A percentile compares a stretch with the other conserved stretches of the same genome.
phyloP scores from a whole-genome alignment of 1,140 invertebrate genomes.

The Cherax quadricarinatus region DNA sequence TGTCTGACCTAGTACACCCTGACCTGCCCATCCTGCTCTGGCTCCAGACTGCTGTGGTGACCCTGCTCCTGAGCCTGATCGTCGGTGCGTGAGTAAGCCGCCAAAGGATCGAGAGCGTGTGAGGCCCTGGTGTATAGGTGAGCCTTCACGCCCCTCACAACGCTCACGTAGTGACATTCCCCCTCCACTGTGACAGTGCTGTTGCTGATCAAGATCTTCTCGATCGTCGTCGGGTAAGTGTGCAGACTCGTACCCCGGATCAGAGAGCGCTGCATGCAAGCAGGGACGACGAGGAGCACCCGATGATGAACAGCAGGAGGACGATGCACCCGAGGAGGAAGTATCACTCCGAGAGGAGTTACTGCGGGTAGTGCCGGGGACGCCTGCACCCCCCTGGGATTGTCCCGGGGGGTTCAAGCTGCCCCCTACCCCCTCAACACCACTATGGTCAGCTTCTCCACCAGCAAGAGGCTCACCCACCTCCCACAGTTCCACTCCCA shows the following conservation, averaged over 20 bases:
- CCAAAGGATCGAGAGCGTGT: slow-evolving; percentile 66
- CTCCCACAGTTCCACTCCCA: slow-evolving; percentile 72
- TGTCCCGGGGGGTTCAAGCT: slow-evolving; percentile 52
- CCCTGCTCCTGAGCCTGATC: slow-evolving; percentile 55
- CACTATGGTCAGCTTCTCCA: slow-evolving; percentile 41
- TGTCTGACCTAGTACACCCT: slow-evolving; percentile 68
- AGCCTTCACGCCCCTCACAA: slow-evolving; percentile 59
- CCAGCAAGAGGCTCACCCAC: slow-evolving; percentile 63
- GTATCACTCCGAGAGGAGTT: slow-evolving; percentile 54
- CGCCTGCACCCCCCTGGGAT: slow-evolving; percentile 54
- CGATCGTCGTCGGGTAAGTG: slow-evolving; percentile 60
- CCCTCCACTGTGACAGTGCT: slow-evolving; percentile 45
- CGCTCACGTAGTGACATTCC: slow-evolving; percentile 67
- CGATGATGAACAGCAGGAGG: slow-evolving; percentile 49
- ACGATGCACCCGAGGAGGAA: slow-evolving; percentile 55
- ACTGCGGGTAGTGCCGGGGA: slow-evolving; percentile 60
- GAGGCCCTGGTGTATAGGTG: slow-evolving; percentile 68
- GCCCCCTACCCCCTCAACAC: slow-evolving; percentile 46
- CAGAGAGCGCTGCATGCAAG: slow-evolving; percentile 49
- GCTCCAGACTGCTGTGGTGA: slow-evolving; percentile 48
- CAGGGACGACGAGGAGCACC: slow-evolving; percentile 43
- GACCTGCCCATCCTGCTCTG: slow-evolving; percentile 58
- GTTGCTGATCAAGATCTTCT: slow-evolving; percentile 40
- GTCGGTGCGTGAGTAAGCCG: slow-evolving; percentile 54
- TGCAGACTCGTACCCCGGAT: slow-evolving; percentile 66